These are phyloP conservation scores for Lithosia quadra DNA, from an alignment of 2,888 invertebrate species.

Conservation along the genomic window DNA sequence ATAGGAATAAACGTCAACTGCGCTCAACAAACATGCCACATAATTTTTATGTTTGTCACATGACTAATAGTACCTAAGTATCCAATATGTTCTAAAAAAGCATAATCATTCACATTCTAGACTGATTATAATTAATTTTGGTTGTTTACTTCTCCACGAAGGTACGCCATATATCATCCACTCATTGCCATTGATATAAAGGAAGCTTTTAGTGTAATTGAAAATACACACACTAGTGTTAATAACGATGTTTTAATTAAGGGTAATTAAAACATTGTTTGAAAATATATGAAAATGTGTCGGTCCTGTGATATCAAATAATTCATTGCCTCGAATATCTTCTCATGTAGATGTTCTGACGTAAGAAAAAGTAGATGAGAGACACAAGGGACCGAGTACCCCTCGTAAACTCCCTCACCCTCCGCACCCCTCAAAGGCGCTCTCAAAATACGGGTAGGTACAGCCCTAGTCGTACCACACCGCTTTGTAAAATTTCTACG, in stretches of 20 bases:
- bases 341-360: neutral
- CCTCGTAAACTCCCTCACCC: slow-evolving; percentile 36
- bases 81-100: neutral
- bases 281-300: neutral
- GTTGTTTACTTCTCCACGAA: neutral
- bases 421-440: slow-evolving; percentile 25
- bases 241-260: slow-evolving; percentile 3
- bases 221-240: neutral
- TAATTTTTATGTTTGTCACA: neutral
- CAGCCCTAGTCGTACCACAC: slow-evolving; percentile 22
- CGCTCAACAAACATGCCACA: neutral
- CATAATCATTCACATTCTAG: neutral
- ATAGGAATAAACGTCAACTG: neutral
- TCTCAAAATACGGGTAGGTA: slow-evolving; percentile 39
- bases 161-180: neutral
- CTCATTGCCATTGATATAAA: slow-evolving; percentile 4
- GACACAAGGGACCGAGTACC: slow-evolving; percentile 28
- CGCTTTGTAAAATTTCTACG: slow-evolving; percentile 36
- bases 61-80: neutral
- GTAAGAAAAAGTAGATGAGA: neutral
- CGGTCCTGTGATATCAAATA: neutral
- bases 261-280: slow-evolving; percentile 1
- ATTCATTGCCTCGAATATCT: neutral
- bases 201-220: neutral
- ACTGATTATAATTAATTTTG: slow-evolving; percentile 5